A percentile compares a stretch with the other conserved stretches of the same genome.
These are phyloP conservation scores for Cossypha dichroa DNA, from an alignment of 2,797 vertebrate species.

Conservation along the genomic window DNA sequence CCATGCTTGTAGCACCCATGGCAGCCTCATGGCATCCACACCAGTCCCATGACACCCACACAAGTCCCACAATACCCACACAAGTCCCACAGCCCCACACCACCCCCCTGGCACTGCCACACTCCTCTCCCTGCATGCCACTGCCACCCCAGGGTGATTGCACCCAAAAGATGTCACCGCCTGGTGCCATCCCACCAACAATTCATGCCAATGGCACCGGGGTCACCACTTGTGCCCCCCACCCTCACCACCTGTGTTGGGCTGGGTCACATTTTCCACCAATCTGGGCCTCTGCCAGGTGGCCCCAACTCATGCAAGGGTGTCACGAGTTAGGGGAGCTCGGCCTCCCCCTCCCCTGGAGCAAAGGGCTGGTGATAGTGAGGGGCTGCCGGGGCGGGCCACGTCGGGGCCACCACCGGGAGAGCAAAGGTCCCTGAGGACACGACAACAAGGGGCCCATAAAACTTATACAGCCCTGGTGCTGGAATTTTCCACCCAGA, in stretches of 20 bases:
- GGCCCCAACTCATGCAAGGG: background rate
- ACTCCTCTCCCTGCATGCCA: background rate
- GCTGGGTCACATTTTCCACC: background rate
- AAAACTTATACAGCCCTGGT: background rate
- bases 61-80: background rate
- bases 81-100: background rate
- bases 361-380: background rate
- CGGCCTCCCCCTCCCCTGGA: background rate
- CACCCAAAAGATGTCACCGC: background rate
- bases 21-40: background rate
- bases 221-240: accelerated
- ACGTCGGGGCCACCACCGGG: background rate
- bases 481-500: slow-evolving; percentile 26
- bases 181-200: accelerated
- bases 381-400: background rate
- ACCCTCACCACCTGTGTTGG: background rate
- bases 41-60: background rate
- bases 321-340: background rate
- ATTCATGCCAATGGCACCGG: accelerated
- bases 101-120: background rate
- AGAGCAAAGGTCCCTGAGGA: slow-evolving; percentile 31
- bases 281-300: accelerated
- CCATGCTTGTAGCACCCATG: accelerated
- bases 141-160: background rate
- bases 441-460: background rate